phyloP scores from a whole-genome alignment of 2,113 vertebrate species.

The Grammomys dolichurus region DNA sequence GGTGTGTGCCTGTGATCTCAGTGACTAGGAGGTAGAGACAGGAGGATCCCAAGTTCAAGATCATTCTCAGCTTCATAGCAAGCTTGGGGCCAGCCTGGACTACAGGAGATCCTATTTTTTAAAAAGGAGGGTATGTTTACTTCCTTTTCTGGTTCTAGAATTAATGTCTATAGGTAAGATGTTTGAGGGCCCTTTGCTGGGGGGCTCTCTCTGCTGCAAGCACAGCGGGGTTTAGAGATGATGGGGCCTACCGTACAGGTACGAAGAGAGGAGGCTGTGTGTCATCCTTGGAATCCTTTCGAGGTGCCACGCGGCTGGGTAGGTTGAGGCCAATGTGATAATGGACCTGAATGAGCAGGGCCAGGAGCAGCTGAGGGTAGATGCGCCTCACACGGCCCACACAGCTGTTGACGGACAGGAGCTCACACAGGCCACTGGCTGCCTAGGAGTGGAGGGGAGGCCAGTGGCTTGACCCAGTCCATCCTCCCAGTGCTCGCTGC shows the following conservation, averaged over 20 bases:
- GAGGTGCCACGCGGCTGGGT: neutral
- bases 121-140: neutral
- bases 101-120: neutral
- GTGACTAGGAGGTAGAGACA: neutral
- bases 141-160: constrained; percentile 28
- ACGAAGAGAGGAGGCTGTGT: neutral
- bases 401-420: constrained; percentile 77
- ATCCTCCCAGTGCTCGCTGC: neutral
- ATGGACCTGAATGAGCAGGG: constrained; percentile 83
- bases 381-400: constrained; percentile 61
- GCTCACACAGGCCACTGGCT: constrained; percentile 79
- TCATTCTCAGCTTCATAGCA: neutral
- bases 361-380: constrained; percentile 82
- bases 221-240: neutral
- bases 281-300: neutral
- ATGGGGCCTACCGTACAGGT: constrained; percentile 65
- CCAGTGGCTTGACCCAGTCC: neutral
- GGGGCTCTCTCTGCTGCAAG: neutral
- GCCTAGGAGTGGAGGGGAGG: constrained; percentile 65
- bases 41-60: neutral
- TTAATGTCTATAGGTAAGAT: neutral
- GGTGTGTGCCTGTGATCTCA: neutral
- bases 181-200: neutral
- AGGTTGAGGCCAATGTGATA: constrained; percentile 78
- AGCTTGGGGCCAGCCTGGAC: neutral